Evolutionary conservation across 2,113 vertebrate genomes (phyloP).

Genomic region (Odobenus rosmarus): DNA sequence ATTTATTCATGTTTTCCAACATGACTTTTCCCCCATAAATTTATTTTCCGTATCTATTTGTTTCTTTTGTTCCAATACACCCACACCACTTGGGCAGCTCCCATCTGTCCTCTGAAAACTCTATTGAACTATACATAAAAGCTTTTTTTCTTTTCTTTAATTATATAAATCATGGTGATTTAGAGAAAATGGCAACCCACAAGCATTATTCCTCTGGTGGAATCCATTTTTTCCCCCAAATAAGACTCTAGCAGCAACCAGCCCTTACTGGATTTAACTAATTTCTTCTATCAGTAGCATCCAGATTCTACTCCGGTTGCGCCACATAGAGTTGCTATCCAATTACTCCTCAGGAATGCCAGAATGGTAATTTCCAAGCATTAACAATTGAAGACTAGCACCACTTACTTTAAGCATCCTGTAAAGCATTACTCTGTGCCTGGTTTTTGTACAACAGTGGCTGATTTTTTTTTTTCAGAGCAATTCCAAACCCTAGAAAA

Average conservation of each 20-base stretch:
- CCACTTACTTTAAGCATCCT: neutral
- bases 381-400: neutral
- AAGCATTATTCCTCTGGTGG: neutral
- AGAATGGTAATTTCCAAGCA: constrained; percentile 14
- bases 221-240: neutral
- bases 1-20: neutral
- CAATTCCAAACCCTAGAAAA: neutral
- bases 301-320: neutral
- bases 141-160: neutral
- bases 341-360: neutral
- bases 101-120: neutral
- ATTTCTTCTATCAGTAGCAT: neutral
- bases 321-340: neutral
- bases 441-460: neutral
- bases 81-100: neutral
- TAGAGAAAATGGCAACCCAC: constrained; percentile 1
- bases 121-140: neutral
- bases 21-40: neutral
- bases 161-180: constrained; percentile 38
- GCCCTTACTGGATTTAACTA: neutral
- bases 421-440: neutral
- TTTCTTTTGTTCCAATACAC: neutral
- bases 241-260: neutral
- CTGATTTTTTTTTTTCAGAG: neutral
- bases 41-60: neutral